Evolutionary conservation across 2,113 vertebrate species (phyloP), one percentile per base, ranked within the genome.

Genomic region (Brachypteracias leptosomus): DNA sequence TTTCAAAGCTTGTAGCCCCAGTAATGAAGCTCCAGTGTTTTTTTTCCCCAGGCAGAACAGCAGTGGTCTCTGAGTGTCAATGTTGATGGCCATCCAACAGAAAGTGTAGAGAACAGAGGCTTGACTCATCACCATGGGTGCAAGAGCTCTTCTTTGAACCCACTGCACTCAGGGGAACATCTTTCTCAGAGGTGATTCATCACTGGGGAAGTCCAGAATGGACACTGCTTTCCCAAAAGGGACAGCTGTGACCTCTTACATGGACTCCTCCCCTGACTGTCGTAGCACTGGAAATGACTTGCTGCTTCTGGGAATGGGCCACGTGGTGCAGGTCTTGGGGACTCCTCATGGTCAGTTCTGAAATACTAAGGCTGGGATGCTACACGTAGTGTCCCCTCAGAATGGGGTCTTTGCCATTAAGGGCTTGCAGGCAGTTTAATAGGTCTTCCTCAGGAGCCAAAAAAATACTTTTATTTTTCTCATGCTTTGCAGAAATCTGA

Each of bases 181-280:
- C 80, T 79, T 92, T 88, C 80, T 68, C 58, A 70, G 86, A 93
- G 8, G 13, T 94, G 83, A 93, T 71, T 96, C 77, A 93, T 63
- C 57, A 33, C 14, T 33, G 85, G 88, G 58, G 47, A 80, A 95
- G 65, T 77, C 52, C 68, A 65, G 79, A 68, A 52, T 52, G 79
- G 88, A 55, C 68, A 80, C 29, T 0, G 21, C 65, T 24, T 85
- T 85, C 59, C 85, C 75, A 49, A 84, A 88, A 94, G 75, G 61
- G 59, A 40, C 72, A 92, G 75, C 90, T 81, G 38, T 84, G 63
- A 84, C 71, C 75, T 86, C 54, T 75, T 70, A 58, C 54, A 31
- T 0, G 0, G 62, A 40, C 74, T 73, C 66, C 31, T 86, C 36
- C 59, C 65, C 36, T 44, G 47, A 35, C 28, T 85, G 46, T 15